phyloP scores from a whole-genome alignment of 2,797 vertebrate species.

The Chlorospingus semifuscus region DNA sequence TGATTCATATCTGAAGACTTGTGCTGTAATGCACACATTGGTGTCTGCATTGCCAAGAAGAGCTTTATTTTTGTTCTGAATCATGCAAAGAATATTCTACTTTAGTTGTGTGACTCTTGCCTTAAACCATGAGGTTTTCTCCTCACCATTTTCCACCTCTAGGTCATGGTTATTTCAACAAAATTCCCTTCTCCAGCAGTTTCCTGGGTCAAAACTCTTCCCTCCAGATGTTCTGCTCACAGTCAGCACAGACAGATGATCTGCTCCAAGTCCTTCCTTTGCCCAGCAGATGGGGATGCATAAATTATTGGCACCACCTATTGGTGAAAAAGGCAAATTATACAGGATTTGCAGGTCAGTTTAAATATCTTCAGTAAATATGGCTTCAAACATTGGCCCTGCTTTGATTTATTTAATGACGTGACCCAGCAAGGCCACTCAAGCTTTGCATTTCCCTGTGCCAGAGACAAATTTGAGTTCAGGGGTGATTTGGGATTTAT shows the following conservation, averaged over 20 bases:
- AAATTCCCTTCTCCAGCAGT: background rate
- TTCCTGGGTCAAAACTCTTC: background rate
- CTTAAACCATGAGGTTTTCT: background rate
- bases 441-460: background rate
- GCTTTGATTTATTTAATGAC: background rate
- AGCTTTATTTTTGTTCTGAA: background rate
- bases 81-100: background rate
- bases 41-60: background rate
- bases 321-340: conserved; percentile 38
- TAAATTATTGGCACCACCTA: conserved; percentile 65
- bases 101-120: background rate
- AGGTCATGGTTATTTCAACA: background rate
- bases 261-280: background rate
- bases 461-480: background rate
- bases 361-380: background rate
- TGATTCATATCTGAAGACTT: background rate
- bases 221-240: background rate
- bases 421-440: background rate
- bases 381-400: background rate
- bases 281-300: background rate
- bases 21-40: background rate
- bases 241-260: background rate
- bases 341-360: background rate
- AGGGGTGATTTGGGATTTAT: fast-evolving
- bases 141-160: background rate